Conservation (phyloP, 1,140 invertebrate species). For the Acromyrmex heyeri region DNA sequence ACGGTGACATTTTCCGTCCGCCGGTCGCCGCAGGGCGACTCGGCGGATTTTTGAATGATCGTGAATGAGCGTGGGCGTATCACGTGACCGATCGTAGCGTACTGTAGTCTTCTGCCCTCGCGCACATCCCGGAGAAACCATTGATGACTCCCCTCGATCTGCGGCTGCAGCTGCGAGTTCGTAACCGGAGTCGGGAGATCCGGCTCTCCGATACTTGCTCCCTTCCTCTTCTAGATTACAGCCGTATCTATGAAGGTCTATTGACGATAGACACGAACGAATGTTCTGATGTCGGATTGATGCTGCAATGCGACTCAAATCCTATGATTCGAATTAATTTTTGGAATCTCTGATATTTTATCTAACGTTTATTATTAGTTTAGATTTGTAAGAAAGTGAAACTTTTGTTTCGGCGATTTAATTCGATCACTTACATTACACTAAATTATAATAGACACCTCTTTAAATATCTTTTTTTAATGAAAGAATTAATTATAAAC, state of each 20-base stretch:
- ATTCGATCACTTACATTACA: neutral
- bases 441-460: too few relatives aligned
- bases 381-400: neutral
- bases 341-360: neutral
- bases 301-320: neutral
- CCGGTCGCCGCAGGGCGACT: neutral
- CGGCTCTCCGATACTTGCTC: neutral
- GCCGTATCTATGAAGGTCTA: neutral
- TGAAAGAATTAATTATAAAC: too few relatives aligned
- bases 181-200: neutral
- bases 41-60: slow-evolving; percentile 54
- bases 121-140: slow-evolving; percentile 10
- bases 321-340: neutral
- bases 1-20: neutral
- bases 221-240: neutral
- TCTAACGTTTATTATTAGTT: neutral
- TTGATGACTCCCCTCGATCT: slow-evolving; percentile 18
- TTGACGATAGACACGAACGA: neutral
- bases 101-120: neutral
- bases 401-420: neutral
- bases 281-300: neutral
- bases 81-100: slow-evolving; percentile 56
- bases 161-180: neutral
- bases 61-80: slow-evolving; percentile 43
- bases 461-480: too few relatives aligned